These are phyloP conservation scores for Gymnopithys bicolor DNA, from an alignment of 2,797 vertebrate species.

Conservation along the genomic window DNA sequence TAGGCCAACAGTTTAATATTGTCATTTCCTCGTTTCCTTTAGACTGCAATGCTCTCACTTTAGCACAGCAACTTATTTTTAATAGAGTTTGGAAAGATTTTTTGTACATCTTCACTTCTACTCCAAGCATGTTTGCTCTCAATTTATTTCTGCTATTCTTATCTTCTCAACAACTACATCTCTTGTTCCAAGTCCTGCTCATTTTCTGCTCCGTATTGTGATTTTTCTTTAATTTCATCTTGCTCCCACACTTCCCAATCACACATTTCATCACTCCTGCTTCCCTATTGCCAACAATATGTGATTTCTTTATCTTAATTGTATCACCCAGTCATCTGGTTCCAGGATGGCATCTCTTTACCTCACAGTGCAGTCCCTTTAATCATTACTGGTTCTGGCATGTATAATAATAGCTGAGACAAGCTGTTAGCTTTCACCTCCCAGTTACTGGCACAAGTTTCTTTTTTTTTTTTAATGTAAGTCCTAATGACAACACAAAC, in stretches of 20 bases:
- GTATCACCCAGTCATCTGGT: conserved; percentile 49
- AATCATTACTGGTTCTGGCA: conserved; percentile 62
- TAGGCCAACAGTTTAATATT: background rate
- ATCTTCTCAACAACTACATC: conserved; percentile 59
- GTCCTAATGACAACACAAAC: conserved; percentile 47
- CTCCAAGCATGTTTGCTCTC: conserved; percentile 63
- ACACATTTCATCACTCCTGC: conserved; percentile 62
- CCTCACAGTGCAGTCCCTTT: conserved; percentile 38
- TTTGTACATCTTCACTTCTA: conserved; percentile 24
- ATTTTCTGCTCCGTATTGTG: conserved; percentile 60
- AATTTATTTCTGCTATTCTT: conserved; percentile 66
- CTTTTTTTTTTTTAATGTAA: background rate
- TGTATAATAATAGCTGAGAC: conserved; percentile 55
- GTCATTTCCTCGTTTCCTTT: background rate
- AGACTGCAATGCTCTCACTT: background rate
- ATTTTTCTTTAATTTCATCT: conserved; percentile 67
- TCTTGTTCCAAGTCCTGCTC: conserved; percentile 69
- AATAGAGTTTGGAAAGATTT: conserved; percentile 39
- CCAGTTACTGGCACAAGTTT: conserved; percentile 18
- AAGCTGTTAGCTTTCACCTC: conserved; percentile 63
- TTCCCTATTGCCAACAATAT: conserved; percentile 57
- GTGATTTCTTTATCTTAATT: conserved; percentile 62
- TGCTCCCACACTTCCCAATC: conserved; percentile 55
- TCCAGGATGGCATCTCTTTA: conserved; percentile 45
- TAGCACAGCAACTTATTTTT: conserved; percentile 36